Conservation (phyloP, 2,797 vertebrate genomes). For the Setipinna tenuifilis region DNA sequence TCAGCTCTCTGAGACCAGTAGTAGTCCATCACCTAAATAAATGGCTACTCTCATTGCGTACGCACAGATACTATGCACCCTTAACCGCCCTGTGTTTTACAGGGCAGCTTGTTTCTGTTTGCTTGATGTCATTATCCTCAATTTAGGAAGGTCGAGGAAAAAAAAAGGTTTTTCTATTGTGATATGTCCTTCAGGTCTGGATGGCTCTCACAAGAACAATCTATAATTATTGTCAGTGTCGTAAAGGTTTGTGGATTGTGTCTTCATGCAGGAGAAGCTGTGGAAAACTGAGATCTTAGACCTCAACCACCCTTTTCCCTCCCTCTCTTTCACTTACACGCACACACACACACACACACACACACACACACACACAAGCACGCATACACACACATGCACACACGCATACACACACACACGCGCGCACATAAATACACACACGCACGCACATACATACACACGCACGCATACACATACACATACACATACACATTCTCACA, state of each 20-base stretch:
- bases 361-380: too few relatives aligned
- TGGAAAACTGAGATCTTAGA: background rate
- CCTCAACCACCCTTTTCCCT: background rate
- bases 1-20: conserved; percentile 49
- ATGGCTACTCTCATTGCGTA: too few relatives aligned
- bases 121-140: background rate
- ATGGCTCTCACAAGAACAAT: background rate
- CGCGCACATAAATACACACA: too few relatives aligned
- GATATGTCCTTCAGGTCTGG: background rate
- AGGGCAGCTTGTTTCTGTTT: background rate
- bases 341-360: too few relatives aligned
- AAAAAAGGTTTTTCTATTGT: too few relatives aligned
- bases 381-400: too few relatives aligned
- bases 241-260: background rate
- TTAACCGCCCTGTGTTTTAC: background rate
- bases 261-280: background rate
- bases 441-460: too few relatives aligned
- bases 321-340: too few relatives aligned
- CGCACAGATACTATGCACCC: background rate
- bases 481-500: too few relatives aligned
- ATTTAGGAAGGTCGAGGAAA: background rate
- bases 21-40: background rate
- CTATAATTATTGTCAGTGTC: background rate
- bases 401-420: too few relatives aligned
- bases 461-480: too few relatives aligned